These are phyloP conservation scores for Corythornis leucogaster DNA, from an alignment of 2,797 vertebrate genomes.

Conservation along the genomic window DNA sequence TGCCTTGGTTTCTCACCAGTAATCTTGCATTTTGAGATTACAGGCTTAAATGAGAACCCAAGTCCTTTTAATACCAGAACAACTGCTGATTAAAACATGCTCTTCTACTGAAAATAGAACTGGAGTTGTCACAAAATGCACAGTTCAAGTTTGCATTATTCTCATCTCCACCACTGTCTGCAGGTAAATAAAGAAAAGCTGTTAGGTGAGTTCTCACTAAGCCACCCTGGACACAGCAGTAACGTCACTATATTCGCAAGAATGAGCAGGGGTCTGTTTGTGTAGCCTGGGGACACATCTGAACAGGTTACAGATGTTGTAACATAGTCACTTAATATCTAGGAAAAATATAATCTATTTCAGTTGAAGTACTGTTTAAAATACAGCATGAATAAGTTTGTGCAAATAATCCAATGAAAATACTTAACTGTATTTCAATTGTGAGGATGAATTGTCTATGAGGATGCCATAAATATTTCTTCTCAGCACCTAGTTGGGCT, in stretches of 20 bases:
- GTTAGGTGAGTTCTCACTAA: neutral
- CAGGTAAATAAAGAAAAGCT: neutral
- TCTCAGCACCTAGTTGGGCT: neutral
- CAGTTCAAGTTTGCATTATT: neutral
- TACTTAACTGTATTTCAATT: neutral
- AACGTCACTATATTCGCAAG: neutral
- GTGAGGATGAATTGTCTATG: neutral
- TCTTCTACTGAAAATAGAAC: neutral
- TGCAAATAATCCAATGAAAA: neutral
- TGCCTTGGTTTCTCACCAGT: fast-evolving
- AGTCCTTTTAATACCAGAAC: neutral
- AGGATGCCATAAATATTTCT: neutral
- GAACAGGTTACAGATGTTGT: neutral
- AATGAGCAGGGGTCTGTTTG: neutral
- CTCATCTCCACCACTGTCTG: neutral
- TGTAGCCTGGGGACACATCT: fast-evolving
- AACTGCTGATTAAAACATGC: neutral
- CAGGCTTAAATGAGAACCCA: neutral
- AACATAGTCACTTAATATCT: neutral
- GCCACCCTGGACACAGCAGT: neutral
- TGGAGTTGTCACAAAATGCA: neutral
- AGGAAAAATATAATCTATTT: neutral
- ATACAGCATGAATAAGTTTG: neutral
- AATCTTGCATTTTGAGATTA: neutral
- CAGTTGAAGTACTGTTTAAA: neutral